These are phyloP conservation scores for Sarotherodon lohbergeri DNA, from an alignment of 2,113 vertebrate species.

Conservation along the genomic window DNA sequence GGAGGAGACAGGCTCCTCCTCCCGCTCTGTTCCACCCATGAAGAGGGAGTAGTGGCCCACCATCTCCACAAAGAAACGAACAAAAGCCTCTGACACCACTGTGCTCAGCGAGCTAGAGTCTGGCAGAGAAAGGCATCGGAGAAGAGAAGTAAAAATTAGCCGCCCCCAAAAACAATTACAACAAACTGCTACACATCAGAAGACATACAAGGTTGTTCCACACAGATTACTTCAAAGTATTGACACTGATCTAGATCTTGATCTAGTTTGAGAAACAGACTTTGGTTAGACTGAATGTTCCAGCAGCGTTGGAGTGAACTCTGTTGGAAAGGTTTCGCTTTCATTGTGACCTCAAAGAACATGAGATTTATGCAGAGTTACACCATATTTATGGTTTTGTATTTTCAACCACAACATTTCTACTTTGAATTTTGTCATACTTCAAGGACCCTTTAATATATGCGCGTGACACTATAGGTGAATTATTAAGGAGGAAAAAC, in stretches of 20 bases:
- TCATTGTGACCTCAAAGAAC: background rate
- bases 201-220: background rate
- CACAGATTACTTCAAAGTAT: background rate
- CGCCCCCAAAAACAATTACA: background rate
- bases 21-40: slow-evolving; percentile 76
- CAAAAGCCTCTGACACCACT: slow-evolving; percentile 92
- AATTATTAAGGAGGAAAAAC: background rate
- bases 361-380: background rate
- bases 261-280: background rate
- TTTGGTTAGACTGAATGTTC: background rate
- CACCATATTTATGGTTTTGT: background rate
- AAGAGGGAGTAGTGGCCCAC: slow-evolving; percentile 87
- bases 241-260: background rate
- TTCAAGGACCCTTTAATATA: background rate
- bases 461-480: background rate
- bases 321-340: background rate
- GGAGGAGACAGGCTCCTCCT: slow-evolving; percentile 78
- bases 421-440: background rate
- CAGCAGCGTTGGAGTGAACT: background rate
- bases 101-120: slow-evolving; percentile 77
- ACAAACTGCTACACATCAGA: background rate
- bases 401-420: background rate
- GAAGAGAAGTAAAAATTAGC: background rate
- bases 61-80: slow-evolving; percentile 88
- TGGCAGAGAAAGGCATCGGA: slow-evolving; percentile 2